These are phyloP conservation scores for Lophotriccus pileatus DNA, from an alignment of 2,797 vertebrate species.

Conservation along the genomic window DNA sequence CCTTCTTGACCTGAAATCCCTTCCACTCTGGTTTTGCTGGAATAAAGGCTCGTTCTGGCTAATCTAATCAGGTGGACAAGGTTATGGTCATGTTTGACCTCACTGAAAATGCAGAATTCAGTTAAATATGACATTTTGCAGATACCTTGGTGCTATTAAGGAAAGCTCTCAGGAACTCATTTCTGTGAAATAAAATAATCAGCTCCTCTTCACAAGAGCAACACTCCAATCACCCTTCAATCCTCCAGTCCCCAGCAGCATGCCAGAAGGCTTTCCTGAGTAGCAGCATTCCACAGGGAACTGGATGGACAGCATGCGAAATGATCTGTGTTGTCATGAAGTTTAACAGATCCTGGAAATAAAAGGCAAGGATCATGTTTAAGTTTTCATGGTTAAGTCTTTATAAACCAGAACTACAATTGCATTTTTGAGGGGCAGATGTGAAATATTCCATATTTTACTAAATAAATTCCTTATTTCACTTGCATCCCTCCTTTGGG, in stretches of 20 bases:
- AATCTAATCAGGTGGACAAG: background rate
- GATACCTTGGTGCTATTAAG: background rate
- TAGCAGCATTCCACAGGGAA: background rate
- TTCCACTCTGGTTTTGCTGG: background rate
- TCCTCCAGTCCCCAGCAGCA: background rate
- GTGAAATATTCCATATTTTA: background rate
- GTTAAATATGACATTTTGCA: background rate
- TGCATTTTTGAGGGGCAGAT: background rate
- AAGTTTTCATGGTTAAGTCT: background rate
- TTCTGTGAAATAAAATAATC: background rate
- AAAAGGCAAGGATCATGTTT: background rate
- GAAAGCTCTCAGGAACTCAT: background rate
- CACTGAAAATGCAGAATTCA: background rate
- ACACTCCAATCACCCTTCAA: background rate
- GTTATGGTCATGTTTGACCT: background rate
- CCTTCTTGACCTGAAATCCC: background rate
- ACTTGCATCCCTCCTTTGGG: background rate
- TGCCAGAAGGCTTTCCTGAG: background rate
- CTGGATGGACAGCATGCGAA: background rate
- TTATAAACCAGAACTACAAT: background rate
- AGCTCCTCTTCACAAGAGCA: background rate
- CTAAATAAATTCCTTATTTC: background rate
- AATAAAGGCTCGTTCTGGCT: background rate
- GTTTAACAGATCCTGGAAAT: background rate
- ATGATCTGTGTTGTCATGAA: background rate